Conservation (phyloP, 2,888 invertebrate genomes). For the Campoplex nolae region DNA sequence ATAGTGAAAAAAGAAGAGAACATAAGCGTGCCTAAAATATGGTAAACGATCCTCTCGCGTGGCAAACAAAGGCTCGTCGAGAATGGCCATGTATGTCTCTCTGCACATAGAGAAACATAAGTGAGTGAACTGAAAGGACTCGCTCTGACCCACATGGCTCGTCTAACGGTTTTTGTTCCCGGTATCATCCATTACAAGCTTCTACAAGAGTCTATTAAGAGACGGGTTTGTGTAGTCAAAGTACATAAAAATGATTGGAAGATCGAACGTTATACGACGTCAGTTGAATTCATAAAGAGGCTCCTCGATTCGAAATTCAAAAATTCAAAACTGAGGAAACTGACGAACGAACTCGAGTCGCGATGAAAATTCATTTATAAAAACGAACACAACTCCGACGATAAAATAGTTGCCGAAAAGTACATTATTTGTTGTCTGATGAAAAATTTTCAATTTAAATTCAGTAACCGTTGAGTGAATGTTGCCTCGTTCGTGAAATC, state of each 20-base stretch:
- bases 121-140: conserved; percentile 29
- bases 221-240: conserved; percentile 16
- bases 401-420: not conserved
- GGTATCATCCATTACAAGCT: conserved; percentile 12
- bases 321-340: not conserved
- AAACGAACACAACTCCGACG: not conserved
- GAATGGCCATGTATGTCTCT: conserved; percentile 8
- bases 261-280: not conserved
- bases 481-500: not conserved
- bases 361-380: too few relatives aligned
- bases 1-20: not conserved
- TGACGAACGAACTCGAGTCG: not conserved
- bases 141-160: conserved; percentile 10
- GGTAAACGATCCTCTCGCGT: conserved; percentile 21
- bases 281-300: not conserved
- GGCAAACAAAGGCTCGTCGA: conserved; percentile 49
- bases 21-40: conserved; percentile 29
- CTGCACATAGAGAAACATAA: not conserved
- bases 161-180: conserved; percentile 24
- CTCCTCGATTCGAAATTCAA: not conserved
- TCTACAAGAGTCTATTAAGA: conserved; percentile 14
- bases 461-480: not conserved
- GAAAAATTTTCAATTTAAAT: not conserved
- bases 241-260: not conserved
- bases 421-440: not conserved